Percentiles rank a stretch among this genome's conserved stretches.
These are phyloP conservation scores for Margaritifera margaritifera DNA, from an alignment of 2,888 invertebrate species.

Conservation along the genomic window DNA sequence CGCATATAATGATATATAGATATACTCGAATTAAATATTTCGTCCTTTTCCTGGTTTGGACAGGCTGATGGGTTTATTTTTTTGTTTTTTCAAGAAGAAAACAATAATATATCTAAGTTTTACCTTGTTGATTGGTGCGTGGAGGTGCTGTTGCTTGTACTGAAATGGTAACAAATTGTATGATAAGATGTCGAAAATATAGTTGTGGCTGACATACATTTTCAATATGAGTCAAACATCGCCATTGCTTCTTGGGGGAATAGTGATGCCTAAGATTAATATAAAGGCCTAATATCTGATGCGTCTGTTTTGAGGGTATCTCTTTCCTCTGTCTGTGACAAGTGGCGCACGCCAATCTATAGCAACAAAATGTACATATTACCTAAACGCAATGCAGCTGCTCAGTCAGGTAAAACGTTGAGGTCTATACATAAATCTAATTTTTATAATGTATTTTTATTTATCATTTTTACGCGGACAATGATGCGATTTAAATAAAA, in stretches of 20 bases:
- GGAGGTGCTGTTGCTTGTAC: slow-evolving; percentile 26
- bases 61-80: too few species aligned
- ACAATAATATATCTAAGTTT: background rate
- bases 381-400: slow-evolving; percentile 15
- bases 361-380: too few species aligned
- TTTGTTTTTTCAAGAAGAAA: too few species aligned
- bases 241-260: background rate
- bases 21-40: too few species aligned
- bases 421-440: background rate
- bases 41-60: too few species aligned
- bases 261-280: background rate
- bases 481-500: too few species aligned
- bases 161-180: slow-evolving; percentile 10
- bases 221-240: too few species aligned
- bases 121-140: slow-evolving; percentile 16
- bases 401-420: slow-evolving; percentile 16
- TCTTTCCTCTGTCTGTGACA: too few species aligned
- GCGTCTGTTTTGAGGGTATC: slow-evolving; percentile 6
- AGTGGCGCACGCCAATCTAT: too few species aligned
- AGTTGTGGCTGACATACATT: too few species aligned
- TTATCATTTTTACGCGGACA: too few species aligned
- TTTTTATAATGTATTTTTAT: background rate
- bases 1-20: too few species aligned
- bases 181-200: background rate
- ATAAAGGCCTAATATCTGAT: background rate